phyloP scores from a whole-genome alignment of 1,140 invertebrate genomes.

The Nasonia giraulti region DNA sequence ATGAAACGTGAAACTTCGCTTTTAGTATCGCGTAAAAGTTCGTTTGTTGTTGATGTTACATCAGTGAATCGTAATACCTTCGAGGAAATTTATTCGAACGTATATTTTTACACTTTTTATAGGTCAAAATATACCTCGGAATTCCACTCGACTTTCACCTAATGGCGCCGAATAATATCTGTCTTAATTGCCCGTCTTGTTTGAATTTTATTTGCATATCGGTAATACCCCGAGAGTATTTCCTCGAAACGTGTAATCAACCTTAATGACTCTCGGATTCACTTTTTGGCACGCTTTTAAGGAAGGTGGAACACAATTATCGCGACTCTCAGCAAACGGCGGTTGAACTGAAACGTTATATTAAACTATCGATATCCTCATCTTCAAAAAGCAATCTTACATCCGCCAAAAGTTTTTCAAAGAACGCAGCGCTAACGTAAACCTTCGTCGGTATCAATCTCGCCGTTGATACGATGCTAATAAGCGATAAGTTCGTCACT shows the following conservation, averaged over 20 bases:
- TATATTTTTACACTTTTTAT: neutral
- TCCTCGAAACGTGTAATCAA: neutral
- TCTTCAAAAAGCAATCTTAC: too few species aligned
- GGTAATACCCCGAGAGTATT: neutral
- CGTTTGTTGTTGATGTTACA: too few species aligned
- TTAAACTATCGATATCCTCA: too few species aligned
- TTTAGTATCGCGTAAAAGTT: too few species aligned
- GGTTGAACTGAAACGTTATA: too few species aligned
- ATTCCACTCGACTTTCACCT: neutral
- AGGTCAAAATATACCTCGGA: neutral
- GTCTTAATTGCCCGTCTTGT: neutral
- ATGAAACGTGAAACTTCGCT: too few species aligned
- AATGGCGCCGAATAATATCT: neutral
- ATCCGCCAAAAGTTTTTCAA: too few species aligned
- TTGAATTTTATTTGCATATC: neutral
- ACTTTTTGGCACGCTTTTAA: neutral
- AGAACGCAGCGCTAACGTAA: neutral
- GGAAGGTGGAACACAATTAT: neutral
- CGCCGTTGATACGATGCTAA: neutral
- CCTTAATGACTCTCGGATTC: neutral
- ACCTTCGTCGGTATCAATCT: neutral
- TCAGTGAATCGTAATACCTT: neutral
- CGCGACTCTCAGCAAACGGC: neutral
- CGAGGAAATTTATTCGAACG: neutral
- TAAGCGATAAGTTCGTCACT: slow-evolving; percentile 27